Base-by-base conservation (phyloP, 2,888 invertebrate genomes). In the Acanthoscelides obtectus region DNA sequence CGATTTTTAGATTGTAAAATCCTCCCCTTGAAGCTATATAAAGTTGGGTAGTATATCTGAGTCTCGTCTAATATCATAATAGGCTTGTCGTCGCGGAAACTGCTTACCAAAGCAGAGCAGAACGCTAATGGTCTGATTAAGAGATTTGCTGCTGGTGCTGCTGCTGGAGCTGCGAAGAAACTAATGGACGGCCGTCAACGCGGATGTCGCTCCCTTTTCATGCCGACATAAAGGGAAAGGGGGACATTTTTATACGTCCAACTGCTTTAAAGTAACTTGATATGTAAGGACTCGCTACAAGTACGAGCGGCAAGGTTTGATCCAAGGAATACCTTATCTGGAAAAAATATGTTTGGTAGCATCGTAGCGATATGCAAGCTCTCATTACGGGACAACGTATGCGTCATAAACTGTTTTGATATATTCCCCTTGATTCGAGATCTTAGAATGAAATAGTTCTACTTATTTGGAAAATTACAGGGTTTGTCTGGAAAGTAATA, bases 101-200 rank as follows among this genome's bases (percentile, higher is more conserved):
- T 81, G 83, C 82, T 82, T 83, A 83, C 81, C 79, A 17, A 80
- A 79, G 81, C 81, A 81, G 77, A 84, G 82, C 82, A 81, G 22
- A 69, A 79, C 82, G 83, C 84, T 86, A 86, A 86, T 86, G 86
- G 86, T 78, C 84, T 86, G 86, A 86, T 86, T 86, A 86, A 85
- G 85, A 85, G 86, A 85, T 85, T 85, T 74, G 45, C 12, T 12
- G 45, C 45, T 12, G 45, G 5, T 45, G 45, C 45, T 45, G 45
- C 45, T 45, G 45, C 8, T 71, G n/a, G n/a, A n/a, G 20, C 67
- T 20, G 67, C 20, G 20, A 20, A 19, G 67, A 80, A 81, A 81
- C 82, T 84, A 83, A 83, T 81, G 82, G 82, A 79, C 77, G 74
- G 67, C 22, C 67, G 67, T 67, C 45, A 45, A 45, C 45, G 45